A percentile compares a stretch with the other conserved stretches of the same genome.
These are phyloP conservation scores for Atta cephalotes DNA, from an alignment of 1,140 invertebrate genomes.

Conservation along the genomic window DNA sequence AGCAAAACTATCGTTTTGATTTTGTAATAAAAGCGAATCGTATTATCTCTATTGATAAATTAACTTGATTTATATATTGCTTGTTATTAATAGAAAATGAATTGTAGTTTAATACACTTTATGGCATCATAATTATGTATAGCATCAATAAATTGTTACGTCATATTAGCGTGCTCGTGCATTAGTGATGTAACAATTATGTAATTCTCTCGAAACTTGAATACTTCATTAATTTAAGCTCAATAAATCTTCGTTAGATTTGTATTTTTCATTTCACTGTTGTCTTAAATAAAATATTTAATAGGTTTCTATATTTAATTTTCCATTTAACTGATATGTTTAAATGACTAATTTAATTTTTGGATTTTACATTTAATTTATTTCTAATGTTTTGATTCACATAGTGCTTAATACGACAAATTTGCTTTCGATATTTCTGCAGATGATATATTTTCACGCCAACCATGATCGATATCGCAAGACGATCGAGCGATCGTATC, in stretches of 20 bases:
- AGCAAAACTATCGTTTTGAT: neutral
- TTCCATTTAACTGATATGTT: neutral
- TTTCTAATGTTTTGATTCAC: neutral
- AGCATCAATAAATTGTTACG: neutral
- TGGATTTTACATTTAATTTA: neutral
- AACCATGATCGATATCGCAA: conserved; percentile 36
- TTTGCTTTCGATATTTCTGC: neutral
- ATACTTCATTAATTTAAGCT: neutral
- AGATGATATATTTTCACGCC: neutral
- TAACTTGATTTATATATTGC: conserved; percentile 37
- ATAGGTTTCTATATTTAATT: neutral
- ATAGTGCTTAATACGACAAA: neutral
- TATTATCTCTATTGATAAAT: neutral
- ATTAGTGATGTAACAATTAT: conserved; percentile 9
- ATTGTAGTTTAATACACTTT: neutral
- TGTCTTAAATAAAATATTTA: neutral
- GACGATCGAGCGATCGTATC: conserved; percentile 46
- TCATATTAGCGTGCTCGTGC: neutral
- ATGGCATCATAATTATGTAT: neutral
- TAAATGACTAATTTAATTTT: neutral
- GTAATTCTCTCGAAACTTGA: conserved; percentile 5
- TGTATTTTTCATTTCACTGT: neutral
- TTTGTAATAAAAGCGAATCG: conserved; percentile 25
- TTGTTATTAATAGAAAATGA: neutral
- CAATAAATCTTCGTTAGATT: neutral